These are phyloP conservation scores for Schrankia costaestrigalis DNA, from an alignment of 2,888 invertebrate species.

Conservation along the genomic window DNA sequence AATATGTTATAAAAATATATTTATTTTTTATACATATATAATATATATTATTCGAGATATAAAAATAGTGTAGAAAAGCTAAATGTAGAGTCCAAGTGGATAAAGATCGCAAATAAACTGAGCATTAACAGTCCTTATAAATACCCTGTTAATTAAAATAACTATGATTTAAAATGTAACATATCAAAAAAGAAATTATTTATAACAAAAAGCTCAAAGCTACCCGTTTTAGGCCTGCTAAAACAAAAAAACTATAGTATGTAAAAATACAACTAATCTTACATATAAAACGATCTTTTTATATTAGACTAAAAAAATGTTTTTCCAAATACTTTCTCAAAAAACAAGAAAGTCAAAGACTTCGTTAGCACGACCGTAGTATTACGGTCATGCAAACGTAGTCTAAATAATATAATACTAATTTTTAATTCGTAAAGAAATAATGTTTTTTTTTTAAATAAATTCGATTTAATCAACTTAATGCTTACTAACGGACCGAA, in stretches of 20 bases:
- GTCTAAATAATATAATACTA: too few species aligned
- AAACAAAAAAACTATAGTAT: slow-evolving; percentile 21
- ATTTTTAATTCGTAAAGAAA: too few species aligned
- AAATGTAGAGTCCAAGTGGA: not conserved
- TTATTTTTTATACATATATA: too few species aligned
- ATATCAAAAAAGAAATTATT: not conserved
- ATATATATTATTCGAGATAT: slow-evolving; percentile 13
- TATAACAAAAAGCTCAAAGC: not conserved
- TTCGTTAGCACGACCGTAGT: too few species aligned
- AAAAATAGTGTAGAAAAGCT: slow-evolving; percentile 28
- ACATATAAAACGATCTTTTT: not conserved
- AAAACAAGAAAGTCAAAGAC: too few species aligned
- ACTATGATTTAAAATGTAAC: not conserved
- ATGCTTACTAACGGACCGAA: too few species aligned
- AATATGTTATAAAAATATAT: slow-evolving; percentile 40
- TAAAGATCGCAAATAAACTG: not conserved
- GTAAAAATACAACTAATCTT: not conserved
- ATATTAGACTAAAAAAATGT: too few species aligned
- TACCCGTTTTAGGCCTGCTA: slow-evolving; percentile 46
- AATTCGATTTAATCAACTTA: too few species aligned
- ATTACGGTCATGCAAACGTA: too few species aligned
- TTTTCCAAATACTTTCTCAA: too few species aligned
- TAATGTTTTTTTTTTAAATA: too few species aligned
- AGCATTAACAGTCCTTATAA: not conserved
- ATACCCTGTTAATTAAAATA: slow-evolving; percentile 3